Base-by-base conservation (phyloP, 35 echinoderm and acorn worm genomes). In the Ophiothrix spiculata region DNA sequence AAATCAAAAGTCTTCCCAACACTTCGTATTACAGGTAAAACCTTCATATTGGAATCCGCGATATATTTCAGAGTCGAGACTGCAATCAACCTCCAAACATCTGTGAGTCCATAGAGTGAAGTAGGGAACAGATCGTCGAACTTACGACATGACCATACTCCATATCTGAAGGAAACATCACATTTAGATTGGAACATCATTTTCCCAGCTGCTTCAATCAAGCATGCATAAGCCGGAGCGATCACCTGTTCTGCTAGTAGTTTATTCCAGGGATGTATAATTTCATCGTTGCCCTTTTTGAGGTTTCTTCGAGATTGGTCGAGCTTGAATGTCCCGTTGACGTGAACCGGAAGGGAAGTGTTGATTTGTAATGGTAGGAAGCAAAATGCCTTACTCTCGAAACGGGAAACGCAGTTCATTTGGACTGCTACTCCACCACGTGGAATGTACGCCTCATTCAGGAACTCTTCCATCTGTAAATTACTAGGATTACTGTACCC, bases 291-390 rank as follows among this genome's bases (percentile, higher is more conserved):
- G 6, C 35, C 54, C 23, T 60, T 64, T 25, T 33, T 60, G n/a
- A 97, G 88, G 32, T 93, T 90, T 35, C 87, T 39, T 4, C 91
- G 76, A 31, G 85, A 80, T 42, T 87, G 63, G 74, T 94, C 92
- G 19, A 98, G 76, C 35, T 77, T 81, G 80, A 98, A 98, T 49
- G 86, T 89, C 31, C 95, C 95, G 83, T 98, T 87, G 0, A 98
- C 85, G 56, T 91, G 88, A 31, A 98, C 92, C 37, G 91, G 88
- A 15, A 98, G 37, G 11, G 38, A 29, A 8, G 95, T 94, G 36
- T 83, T 35, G 38, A 94, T 87, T 14, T 92, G 95, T 31, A 98
- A 81, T 25, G 95, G 95, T 33, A 98, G 69, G 37, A 97, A 90
- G 63, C 94, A 97, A 74, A 80, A 97, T 15, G 84, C 91, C 40